Base-by-base conservation (phyloP, 2,888 invertebrate species). In the Zele albiditarsus region DNA sequence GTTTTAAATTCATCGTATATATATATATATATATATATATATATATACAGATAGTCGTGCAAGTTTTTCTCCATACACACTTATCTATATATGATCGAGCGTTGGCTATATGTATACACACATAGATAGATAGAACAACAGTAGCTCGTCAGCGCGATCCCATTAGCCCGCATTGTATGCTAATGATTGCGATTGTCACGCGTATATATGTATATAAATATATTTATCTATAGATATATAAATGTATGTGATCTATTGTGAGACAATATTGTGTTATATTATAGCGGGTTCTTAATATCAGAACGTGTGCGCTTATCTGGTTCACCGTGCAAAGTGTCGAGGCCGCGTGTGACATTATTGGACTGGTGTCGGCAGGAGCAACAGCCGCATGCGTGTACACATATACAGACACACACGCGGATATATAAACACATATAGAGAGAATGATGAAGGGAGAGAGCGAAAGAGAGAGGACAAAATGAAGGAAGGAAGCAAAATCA, bases 131-230 rank as follows among this genome's bases (percentile, higher is more conserved):
- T 60, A 60, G 70, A 77, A 71, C 73, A 74, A 66, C 86, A 82
- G 86, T 83, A 84, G 86, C 82, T 71, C 83, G 84, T 86, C 85
- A 84, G 81, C 81, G 83, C 84, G 84, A 86, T 87, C 85, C 84
- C 84, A 87, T 87, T 87, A 86, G 84, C 82, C 80, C 76, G 83
- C 82, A 86, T 87, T 87, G 87, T 87, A 87, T 87, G 87, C 84
- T 87, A 87, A 87, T 87, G 84, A 86, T 84, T 60, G 16, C 82
- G 82, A 81, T 85, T 83, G 85, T 84, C 84, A 82, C 84, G 82
- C 83, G 12, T 25, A 23, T 23, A 12, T 58, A 58, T 53, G n/a
- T 53, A n/a, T 10, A 53, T 53, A n/a, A 8, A 58, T 14, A 8
- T 49, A 49, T 33, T 2, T 10, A 53, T 53, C 8, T 53, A 20